phyloP scores from a whole-genome alignment of 2,797 vertebrate genomes.

The Cetoscarus ocellatus region DNA sequence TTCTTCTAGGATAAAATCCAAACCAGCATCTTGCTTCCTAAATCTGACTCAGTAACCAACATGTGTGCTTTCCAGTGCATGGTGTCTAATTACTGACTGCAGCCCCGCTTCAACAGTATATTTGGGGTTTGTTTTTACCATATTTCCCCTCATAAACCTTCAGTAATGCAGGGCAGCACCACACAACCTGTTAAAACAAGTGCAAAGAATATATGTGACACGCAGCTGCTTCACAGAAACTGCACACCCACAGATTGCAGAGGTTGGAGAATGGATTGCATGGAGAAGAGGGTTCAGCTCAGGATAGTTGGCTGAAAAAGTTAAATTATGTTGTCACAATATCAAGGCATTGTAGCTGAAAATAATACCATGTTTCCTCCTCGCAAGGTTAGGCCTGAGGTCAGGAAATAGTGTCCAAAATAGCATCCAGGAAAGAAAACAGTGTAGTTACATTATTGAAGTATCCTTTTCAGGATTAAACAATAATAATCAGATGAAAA shows the following conservation, averaged over 20 bases:
- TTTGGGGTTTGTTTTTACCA: slow-evolving; percentile 48
- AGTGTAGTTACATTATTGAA: neutral
- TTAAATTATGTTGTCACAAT: slow-evolving; percentile 10
- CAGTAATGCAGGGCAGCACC: slow-evolving; percentile 54
- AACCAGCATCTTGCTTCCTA: slow-evolving; percentile 58
- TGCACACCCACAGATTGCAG: slow-evolving; percentile 20
- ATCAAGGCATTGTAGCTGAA: neutral
- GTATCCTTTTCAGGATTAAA: slow-evolving; percentile 1
- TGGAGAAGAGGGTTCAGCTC: slow-evolving; percentile 27
- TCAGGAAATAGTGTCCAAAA: neutral
- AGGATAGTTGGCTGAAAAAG: slow-evolving; percentile 15
- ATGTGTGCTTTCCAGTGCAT: slow-evolving; percentile 53
- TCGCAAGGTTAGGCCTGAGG: neutral
- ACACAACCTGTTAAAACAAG: slow-evolving; percentile 51
- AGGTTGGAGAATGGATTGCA: slow-evolving; percentile 1
- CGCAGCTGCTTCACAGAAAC: slow-evolving; percentile 34
- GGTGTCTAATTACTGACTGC: slow-evolving; percentile 73
- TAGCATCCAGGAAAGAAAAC: neutral
- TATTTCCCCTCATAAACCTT: slow-evolving; percentile 74
- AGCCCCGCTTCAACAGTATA: slow-evolving; percentile 62
- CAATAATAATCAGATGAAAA: neutral
- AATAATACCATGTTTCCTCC: slow-evolving; percentile 13
- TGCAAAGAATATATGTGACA: slow-evolving; percentile 33
- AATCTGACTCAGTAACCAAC: slow-evolving; percentile 63
- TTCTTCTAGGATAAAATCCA: slow-evolving; percentile 61